Evolutionary conservation across 2,113 vertebrate species (phyloP).

Genomic region (Leucosticte australis): DNA sequence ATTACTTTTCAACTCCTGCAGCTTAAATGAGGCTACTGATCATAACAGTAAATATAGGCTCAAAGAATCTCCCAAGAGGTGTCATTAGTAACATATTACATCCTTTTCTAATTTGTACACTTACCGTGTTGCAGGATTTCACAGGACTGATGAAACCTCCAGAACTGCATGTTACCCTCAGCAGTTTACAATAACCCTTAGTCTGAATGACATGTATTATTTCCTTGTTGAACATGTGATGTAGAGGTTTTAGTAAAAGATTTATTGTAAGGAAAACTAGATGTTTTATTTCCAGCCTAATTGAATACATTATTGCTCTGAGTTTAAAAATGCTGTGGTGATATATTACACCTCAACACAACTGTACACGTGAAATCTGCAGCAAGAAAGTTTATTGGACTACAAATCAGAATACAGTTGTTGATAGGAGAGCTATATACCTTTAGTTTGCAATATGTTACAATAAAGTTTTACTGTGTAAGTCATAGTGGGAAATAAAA

Average conservation of each 20-base stretch:
- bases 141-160: slow-evolving; percentile 77
- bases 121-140: slow-evolving; percentile 69
- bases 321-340: slow-evolving; percentile 71
- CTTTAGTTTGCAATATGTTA: slow-evolving; percentile 58
- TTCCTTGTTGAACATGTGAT: slow-evolving; percentile 76
- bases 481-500: slow-evolving; percentile 35
- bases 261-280: slow-evolving; percentile 73
- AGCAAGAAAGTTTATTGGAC: slow-evolving; percentile 64
- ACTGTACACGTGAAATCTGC: slow-evolving; percentile 59
- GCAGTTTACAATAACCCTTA: slow-evolving; percentile 76
- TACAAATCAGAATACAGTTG: slow-evolving; percentile 74
- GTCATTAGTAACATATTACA: slow-evolving; percentile 80
- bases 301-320: slow-evolving; percentile 79
- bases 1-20: slow-evolving; percentile 77
- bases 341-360: slow-evolving; percentile 72
- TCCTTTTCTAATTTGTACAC: slow-evolving; percentile 82
- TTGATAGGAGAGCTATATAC: slow-evolving; percentile 52
- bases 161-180: slow-evolving; percentile 79
- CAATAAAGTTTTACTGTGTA: slow-evolving; percentile 60
- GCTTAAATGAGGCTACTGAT: slow-evolving; percentile 74
- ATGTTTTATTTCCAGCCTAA: slow-evolving; percentile 77
- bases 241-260: slow-evolving; percentile 72
- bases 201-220: slow-evolving; percentile 81
- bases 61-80: slow-evolving; percentile 76
- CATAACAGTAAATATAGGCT: slow-evolving; percentile 75